Percentiles rank a stretch among this genome's conserved stretches.
phyloP scores from a whole-genome alignment of 2,797 vertebrate species.

The Mycteria americana region DNA sequence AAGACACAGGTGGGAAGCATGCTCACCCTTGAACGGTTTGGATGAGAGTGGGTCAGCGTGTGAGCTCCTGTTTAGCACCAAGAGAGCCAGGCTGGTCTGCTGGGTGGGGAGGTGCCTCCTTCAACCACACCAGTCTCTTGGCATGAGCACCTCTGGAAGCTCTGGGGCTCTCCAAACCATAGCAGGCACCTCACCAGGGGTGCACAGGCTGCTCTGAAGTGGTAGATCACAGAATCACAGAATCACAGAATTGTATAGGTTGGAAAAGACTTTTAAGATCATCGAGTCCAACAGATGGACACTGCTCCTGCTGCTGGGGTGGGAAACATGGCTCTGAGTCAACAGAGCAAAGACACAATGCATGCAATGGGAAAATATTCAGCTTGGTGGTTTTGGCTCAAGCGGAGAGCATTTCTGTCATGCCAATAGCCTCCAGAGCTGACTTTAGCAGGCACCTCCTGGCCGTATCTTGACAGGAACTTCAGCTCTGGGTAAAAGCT shows the following conservation, averaged over 20 bases:
- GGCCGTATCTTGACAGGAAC: neutral
- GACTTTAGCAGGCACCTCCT: neutral
- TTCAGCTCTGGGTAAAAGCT: neutral
- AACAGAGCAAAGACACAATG: neutral
- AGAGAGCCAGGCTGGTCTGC: neutral
- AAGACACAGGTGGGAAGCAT: neutral
- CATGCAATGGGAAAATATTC: neutral
- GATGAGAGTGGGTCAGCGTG: neutral
- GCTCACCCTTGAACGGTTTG: neutral
- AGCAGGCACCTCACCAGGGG: neutral
- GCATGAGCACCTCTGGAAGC: neutral
- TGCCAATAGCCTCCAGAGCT: neutral
- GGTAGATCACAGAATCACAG: too few species aligned
- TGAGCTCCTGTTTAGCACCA: neutral
- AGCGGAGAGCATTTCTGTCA: neutral
- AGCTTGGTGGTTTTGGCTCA: neutral
- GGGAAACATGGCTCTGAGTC: neutral
- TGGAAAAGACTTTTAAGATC: too few species aligned
- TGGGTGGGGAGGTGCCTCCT: neutral
- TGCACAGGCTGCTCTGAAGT: neutral
- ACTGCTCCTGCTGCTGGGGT: neutral
- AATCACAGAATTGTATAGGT: too few species aligned
- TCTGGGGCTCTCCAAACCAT: neutral
- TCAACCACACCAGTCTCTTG: neutral
- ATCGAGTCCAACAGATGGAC: too few species aligned